phyloP scores from a whole-genome alignment of 2,888 invertebrate genomes.

The Orthonevra nobilis region DNA sequence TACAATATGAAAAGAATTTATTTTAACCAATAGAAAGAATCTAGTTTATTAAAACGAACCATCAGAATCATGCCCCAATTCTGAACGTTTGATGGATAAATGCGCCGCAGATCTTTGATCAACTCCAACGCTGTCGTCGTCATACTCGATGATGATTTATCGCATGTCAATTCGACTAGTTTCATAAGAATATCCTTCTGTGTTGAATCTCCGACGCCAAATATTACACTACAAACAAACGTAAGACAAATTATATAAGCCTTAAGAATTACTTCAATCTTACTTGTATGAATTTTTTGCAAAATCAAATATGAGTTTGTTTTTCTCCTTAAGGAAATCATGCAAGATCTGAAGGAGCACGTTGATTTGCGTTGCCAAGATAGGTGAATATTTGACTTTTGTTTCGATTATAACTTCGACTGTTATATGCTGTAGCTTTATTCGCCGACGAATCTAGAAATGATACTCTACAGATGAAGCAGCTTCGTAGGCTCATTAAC shows the following conservation, averaged over 20 bases:
- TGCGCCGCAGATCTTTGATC: constrained; percentile 76
- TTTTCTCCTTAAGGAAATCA: constrained; percentile 81
- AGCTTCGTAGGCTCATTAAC: constrained; percentile 67
- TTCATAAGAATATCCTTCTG: constrained; percentile 77
- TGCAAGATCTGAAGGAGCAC: constrained; percentile 82
- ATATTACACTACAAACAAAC: constrained; percentile 75
- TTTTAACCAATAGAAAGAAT: too few relatives aligned
- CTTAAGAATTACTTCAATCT: neutral
- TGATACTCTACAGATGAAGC: too few relatives aligned
- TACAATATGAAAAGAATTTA: constrained; percentile 73
- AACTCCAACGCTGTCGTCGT: constrained; percentile 76
- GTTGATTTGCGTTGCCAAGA: constrained; percentile 82
- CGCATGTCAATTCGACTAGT: constrained; percentile 76
- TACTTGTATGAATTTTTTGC: constrained; percentile 83
- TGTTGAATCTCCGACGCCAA: constrained; percentile 75
- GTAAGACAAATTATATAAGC: neutral
- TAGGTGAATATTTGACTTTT: constrained; percentile 82
- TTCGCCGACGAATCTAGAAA: constrained; percentile 80
- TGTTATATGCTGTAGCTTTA: constrained; percentile 83
- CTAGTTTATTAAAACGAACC: constrained; percentile 72
- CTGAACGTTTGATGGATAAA: constrained; percentile 76
- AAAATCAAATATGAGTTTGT: constrained; percentile 82
- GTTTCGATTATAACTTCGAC: constrained; percentile 82
- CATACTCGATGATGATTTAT: constrained; percentile 75
- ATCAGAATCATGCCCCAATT: constrained; percentile 77